phyloP scores from a whole-genome alignment of 2,888 invertebrate genomes.

The Drosophila cognata region DNA sequence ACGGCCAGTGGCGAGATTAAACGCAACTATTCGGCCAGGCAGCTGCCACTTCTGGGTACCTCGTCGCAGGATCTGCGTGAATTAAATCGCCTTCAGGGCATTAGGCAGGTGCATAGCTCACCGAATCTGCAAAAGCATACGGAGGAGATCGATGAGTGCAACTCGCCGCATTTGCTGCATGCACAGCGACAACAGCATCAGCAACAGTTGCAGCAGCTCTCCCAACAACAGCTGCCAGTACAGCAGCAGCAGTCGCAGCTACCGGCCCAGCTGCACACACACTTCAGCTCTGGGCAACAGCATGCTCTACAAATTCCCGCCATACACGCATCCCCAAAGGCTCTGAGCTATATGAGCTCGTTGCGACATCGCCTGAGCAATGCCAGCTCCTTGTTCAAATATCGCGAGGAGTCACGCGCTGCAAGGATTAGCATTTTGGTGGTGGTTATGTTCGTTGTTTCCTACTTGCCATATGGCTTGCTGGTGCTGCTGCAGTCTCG shows the following conservation, averaged over 20 bases:
- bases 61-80: constrained; percentile 83
- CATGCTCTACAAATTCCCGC: constrained; percentile 82
- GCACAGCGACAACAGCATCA: constrained; percentile 59
- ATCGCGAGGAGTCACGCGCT: constrained; percentile 95
- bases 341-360: constrained; percentile 88
- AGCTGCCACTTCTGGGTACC: constrained; percentile 81
- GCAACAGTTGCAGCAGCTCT: constrained; percentile 39
- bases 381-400: constrained; percentile 92
- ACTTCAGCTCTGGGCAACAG: constrained; percentile 61
- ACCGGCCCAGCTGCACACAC: constrained; percentile 56
- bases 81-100: constrained; percentile 70
- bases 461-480: constrained; percentile 84
- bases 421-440: constrained; percentile 91
- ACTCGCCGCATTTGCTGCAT: constrained; percentile 79
- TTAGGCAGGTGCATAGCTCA: constrained; percentile 84
- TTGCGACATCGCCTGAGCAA: constrained; percentile 93
- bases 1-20: constrained; percentile 84
- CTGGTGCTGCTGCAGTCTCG: constrained; percentile 83
- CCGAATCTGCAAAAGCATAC: constrained; percentile 84
- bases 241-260: constrained; percentile 41
- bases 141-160: constrained; percentile 66
- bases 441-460: constrained; percentile 85
- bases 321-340: constrained; percentile 84
- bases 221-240: constrained; percentile 34
- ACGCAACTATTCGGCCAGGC: constrained; percentile 84